Conservation (phyloP, 2,888 invertebrate species). For the Diarsia brunnea region DNA sequence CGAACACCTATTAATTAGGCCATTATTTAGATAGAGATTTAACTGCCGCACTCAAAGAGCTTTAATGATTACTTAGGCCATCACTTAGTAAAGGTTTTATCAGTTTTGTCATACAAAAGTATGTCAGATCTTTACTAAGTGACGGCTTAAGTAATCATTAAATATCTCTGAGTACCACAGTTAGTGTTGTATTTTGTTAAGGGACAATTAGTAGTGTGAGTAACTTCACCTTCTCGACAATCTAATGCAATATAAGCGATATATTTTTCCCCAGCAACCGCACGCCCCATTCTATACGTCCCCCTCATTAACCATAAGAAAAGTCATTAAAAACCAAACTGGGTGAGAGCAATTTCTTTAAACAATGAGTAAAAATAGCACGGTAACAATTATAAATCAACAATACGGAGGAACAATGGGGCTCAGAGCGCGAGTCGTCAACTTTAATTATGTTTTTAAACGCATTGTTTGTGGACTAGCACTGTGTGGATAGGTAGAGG, state of each 20-base stretch:
- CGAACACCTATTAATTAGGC: neutral
- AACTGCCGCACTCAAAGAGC: too few species aligned
- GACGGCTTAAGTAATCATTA: too few species aligned
- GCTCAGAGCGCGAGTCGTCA: slow-evolving; percentile 64
- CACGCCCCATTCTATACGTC: neutral
- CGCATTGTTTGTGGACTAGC: slow-evolving; percentile 69
- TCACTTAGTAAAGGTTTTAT: too few species aligned
- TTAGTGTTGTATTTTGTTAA: too few species aligned
- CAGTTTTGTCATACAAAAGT: too few species aligned
- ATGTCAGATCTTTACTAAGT: too few species aligned
- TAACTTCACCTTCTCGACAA: too few species aligned
- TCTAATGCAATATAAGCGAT: neutral
- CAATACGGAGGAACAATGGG: slow-evolving; percentile 71
- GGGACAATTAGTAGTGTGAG: too few species aligned
- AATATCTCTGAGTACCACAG: too few species aligned
- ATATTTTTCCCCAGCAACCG: neutral
- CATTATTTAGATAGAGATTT: too few species aligned
- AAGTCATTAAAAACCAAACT: slow-evolving; percentile 56
- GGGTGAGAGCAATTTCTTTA: slow-evolving; percentile 59
- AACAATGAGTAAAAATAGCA: slow-evolving; percentile 65
- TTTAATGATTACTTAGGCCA: too few species aligned
- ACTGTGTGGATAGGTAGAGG: slow-evolving; percentile 22
- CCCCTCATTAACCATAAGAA: slow-evolving; percentile 50
- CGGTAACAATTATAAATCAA: slow-evolving; percentile 77
- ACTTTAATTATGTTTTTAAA: slow-evolving; percentile 77